Conservation (phyloP, 2,113 vertebrate species). For the Rhipidura dahli region DNA sequence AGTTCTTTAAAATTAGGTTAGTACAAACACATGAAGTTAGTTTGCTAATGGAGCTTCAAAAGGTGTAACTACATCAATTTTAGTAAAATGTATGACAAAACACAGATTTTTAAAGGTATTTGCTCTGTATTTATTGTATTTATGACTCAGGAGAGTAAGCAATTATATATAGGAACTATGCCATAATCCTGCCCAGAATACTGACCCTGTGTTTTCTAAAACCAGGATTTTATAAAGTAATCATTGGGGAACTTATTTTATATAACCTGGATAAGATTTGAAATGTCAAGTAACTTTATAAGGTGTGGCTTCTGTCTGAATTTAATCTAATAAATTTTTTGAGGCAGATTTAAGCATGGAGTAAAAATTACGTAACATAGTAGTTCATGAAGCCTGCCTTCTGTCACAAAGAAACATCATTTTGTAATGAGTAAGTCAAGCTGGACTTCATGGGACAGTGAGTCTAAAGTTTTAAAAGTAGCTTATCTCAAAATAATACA, state of each 20-base stretch:
- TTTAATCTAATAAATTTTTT: neutral
- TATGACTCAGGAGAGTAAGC: neutral
- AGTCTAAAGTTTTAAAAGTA: neutral
- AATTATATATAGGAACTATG: neutral
- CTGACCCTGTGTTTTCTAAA: neutral
- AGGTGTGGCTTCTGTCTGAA: neutral
- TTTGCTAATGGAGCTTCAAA: neutral
- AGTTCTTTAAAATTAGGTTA: neutral
- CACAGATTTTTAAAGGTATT: neutral
- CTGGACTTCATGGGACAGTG: neutral
- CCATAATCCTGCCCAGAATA: neutral
- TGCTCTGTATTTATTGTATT: neutral
- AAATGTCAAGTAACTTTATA: neutral
- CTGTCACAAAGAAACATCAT: neutral
- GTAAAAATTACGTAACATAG: neutral
- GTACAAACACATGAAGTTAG: neutral
- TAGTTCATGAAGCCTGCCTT: neutral
- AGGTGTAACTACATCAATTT: neutral
- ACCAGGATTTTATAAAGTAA: neutral
- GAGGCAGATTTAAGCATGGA: neutral
- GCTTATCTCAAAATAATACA: neutral
- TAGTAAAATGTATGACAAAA: neutral
- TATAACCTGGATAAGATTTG: neutral
- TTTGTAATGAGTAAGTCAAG: neutral
- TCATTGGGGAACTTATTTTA: neutral